phyloP scores from a whole-genome alignment of 2,113 vertebrate genomes.

The Lycocorax pyrrhopterus region DNA sequence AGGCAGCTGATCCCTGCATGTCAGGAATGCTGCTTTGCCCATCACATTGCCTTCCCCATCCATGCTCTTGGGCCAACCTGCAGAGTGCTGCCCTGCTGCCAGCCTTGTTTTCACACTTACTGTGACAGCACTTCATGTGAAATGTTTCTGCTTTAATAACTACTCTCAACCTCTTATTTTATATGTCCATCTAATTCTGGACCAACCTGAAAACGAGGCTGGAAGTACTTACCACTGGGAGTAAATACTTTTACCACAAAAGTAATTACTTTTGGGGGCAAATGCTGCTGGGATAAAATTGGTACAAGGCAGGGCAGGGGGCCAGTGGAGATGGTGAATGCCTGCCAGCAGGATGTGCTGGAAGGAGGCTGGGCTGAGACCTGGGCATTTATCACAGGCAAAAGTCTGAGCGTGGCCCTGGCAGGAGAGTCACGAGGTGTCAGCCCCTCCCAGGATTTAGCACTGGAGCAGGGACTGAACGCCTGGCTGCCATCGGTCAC shows the following conservation, averaged over 20 bases:
- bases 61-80: rapidly evolving
- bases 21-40: background rate
- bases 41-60: rapidly evolving
- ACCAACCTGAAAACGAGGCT: background rate
- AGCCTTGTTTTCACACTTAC: background rate
- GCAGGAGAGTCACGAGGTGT: background rate
- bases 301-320: background rate
- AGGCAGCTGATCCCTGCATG: background rate
- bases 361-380: background rate
- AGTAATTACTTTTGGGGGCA: background rate
- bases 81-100: background rate
- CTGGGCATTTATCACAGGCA: background rate
- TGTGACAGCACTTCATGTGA: background rate
- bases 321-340: background rate
- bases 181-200: background rate
- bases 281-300: background rate
- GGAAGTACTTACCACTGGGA: background rate
- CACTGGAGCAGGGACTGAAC: background rate
- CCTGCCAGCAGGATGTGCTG: background rate
- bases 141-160: background rate
- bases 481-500: rapidly evolving
- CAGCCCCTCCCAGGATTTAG: background rate
- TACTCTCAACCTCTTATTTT: background rate
- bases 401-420: background rate
- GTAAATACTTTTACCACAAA: background rate